Conservation (phyloP, 2,888 invertebrate genomes). For the Deroplatys truncata region DNA sequence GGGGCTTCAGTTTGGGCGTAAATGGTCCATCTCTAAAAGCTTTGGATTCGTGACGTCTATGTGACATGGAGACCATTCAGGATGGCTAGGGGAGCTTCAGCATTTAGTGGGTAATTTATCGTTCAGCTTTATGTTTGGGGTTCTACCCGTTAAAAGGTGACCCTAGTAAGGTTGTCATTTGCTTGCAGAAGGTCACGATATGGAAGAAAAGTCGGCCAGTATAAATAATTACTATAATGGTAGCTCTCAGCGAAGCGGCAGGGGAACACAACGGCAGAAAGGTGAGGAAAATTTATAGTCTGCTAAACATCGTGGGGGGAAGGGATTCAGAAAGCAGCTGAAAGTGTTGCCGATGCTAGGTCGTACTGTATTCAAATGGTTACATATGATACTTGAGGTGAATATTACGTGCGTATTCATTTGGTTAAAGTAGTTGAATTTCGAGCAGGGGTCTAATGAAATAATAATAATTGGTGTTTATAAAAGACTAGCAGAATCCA, state of each 20-base stretch:
- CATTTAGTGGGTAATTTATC: neutral
- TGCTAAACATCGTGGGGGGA: neutral
- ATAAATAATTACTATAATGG: constrained; percentile 4
- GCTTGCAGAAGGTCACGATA: neutral
- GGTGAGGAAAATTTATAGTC: neutral
- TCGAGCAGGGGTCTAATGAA: too few species aligned
- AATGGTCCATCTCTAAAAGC: neutral
- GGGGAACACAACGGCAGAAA: neutral
- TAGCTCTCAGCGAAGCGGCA: neutral
- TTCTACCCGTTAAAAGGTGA: neutral
- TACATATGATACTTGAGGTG: too few species aligned
- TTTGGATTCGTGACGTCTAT: neutral
- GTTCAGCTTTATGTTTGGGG: neutral
- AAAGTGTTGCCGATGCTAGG: neutral
- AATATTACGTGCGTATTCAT: too few species aligned
- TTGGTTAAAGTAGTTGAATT: too few species aligned
- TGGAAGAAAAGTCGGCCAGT: neutral
- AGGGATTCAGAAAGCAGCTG: neutral
- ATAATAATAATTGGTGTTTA: too few species aligned
- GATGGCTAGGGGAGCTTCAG: neutral
- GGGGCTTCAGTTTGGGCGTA: neutral
- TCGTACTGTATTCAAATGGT: too few species aligned
- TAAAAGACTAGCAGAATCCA: too few species aligned
- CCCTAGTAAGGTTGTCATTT: neutral
- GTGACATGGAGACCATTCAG: neutral